Evolutionary conservation across 1,140 invertebrate genomes (phyloP), one percentile per base, ranked within the genome.

Genomic region (Zelostemma sp.): DNA sequence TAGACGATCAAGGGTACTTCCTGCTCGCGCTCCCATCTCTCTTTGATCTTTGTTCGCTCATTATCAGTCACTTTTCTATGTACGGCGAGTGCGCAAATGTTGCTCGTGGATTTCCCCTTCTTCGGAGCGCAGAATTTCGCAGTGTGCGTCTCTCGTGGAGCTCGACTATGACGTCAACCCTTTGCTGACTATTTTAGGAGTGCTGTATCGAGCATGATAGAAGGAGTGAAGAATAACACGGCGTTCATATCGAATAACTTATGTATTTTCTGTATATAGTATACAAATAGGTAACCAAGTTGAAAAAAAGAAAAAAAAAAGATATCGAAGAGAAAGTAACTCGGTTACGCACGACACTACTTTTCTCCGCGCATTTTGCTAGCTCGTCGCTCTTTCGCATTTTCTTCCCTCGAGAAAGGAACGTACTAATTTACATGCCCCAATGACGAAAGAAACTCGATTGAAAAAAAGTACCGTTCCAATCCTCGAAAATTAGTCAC

Each of bases 281-380:
- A 69, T 82, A 82, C 78, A 83, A 83, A 83, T 81, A 81, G 80
- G 79, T 77, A 80, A 77, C 61, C 75, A 81, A 78, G 54, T 58
- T 72, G 73, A 75, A 74, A 78, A 74, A 46, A 43, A 43, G 4
- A 6, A 35, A 25, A 59, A 56, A 64, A 58, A n/a, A n/a, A n/a
- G n/a, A 62, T 12, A 31, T 74, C 75, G 72, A 54, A 61, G 61
- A 66, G 43, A 65, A 50, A 59, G 56, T 38, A 59, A 48, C 40
- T 50, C 58, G 53, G 9, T 68, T 66, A 65, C 47, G 46, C 68
- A 76, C 73, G 41, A 60, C 62, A 74, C 38, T 28, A 47, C 15
- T 53, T 48, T 43, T 43, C 40, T 43, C 15, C 16, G 16, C 28
- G 28, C 14, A 41, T 5, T 61, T 74, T 58, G 48, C 41, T 65